Percentiles rank a stretch among this genome's conserved stretches.
Evolutionary conservation across 2,888 invertebrate species (phyloP).

Genomic region (Apomyelois bistriatella): DNA sequence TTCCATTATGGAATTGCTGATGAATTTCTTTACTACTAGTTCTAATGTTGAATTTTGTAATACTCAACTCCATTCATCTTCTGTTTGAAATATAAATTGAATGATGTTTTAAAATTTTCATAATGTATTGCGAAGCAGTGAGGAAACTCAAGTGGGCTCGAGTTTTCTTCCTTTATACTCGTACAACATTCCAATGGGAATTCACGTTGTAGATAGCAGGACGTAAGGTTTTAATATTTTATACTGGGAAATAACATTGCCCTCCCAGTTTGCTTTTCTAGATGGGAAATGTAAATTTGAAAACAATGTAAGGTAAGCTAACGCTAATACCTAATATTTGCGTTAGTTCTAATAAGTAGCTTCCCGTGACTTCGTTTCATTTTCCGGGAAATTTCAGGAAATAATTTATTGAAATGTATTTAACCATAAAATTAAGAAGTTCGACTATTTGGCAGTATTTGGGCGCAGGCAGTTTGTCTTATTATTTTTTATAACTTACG

Average conservation of each 20-base stretch:
- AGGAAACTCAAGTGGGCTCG: slow-evolving; percentile 42
- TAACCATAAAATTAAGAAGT: too few relatives aligned
- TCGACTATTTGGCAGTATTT: too few relatives aligned
- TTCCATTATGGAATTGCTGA: too few relatives aligned
- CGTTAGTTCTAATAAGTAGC: too few relatives aligned
- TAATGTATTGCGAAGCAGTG: slow-evolving; percentile 39
- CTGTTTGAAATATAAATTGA: too few relatives aligned
- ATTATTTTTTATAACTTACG: too few relatives aligned
- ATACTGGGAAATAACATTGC: slow-evolving; percentile 21
- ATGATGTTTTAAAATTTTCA: slow-evolving; percentile 28
- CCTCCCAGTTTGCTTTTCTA: slow-evolving; percentile 5
- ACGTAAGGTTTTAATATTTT: slow-evolving; percentile 41
- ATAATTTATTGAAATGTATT: too few relatives aligned
- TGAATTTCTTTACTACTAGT: too few relatives aligned
- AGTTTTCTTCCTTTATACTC: slow-evolving; percentile 43
- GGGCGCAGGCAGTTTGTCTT: too few relatives aligned
- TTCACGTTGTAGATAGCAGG: slow-evolving; percentile 34
- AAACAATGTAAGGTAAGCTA: neutral
- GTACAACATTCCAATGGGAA: slow-evolving; percentile 33
- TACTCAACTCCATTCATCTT: too few relatives aligned
- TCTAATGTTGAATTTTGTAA: too few relatives aligned
- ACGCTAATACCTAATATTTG: slow-evolving; percentile 9
- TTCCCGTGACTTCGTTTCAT: neutral
- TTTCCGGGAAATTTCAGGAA: too few relatives aligned
- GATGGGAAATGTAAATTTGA: slow-evolving; percentile 7